Evolutionary conservation across 2,888 invertebrate genomes (phyloP).

Genomic region (Arge pagana): DNA sequence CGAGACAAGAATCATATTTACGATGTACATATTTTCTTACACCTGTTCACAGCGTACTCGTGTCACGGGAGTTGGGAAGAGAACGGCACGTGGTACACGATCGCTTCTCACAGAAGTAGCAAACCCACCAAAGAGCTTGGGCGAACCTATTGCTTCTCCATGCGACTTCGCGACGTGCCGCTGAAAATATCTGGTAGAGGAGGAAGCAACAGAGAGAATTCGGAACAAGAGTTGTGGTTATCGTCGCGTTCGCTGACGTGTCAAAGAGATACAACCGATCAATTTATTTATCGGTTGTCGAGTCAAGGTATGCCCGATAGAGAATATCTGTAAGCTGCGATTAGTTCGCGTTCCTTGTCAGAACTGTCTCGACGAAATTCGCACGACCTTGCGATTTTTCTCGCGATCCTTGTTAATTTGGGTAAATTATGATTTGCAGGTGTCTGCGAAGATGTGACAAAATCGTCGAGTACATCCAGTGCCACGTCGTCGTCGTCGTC

Average conservation of each 20-base stretch:
- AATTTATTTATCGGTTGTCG: slow-evolving; percentile 48
- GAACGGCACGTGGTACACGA: slow-evolving; percentile 67
- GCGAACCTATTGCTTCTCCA: slow-evolving; percentile 51
- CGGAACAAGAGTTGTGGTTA: slow-evolving; percentile 48
- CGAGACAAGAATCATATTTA: slow-evolving; percentile 10
- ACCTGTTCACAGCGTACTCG: slow-evolving; percentile 64
- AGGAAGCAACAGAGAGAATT: slow-evolving; percentile 36
- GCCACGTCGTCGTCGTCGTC: slow-evolving; percentile 51
- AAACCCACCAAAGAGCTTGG: slow-evolving; percentile 35
- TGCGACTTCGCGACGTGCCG: slow-evolving; percentile 41
- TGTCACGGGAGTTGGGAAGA: slow-evolving; percentile 78
- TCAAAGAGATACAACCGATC: slow-evolving; percentile 43
- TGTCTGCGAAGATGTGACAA: slow-evolving; percentile 52
- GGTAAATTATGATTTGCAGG: too few species aligned
- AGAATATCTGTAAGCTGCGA: too few species aligned
- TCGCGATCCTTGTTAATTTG: too few species aligned
- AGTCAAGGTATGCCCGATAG: slow-evolving; percentile 50
- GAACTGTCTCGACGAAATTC: too few species aligned
- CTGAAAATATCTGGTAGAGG: slow-evolving; percentile 41
- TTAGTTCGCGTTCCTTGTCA: too few species aligned
- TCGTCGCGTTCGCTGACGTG: slow-evolving; percentile 48
- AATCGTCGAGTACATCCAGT: too few species aligned
- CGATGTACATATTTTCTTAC: background rate
- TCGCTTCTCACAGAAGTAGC: slow-evolving; percentile 63
- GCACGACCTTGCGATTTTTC: too few species aligned